Evolutionary conservation across 2,797 vertebrate species (phyloP).

Genomic region (Sorex maritimensis): DNA sequence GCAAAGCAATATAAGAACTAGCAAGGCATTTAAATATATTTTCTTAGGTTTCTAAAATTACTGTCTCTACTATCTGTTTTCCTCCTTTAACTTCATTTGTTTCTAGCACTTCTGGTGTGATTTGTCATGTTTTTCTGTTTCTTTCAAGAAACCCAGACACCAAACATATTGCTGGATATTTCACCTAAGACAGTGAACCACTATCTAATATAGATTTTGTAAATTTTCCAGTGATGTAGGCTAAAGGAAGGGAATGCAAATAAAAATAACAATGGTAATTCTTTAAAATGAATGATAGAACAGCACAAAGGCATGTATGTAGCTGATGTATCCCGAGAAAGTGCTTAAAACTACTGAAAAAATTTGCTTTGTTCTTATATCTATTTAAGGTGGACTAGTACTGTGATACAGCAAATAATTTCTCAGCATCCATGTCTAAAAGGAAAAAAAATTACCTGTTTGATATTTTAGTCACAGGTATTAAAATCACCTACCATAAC

Average conservation of each 20-base stretch:
- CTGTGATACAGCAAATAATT: background rate
- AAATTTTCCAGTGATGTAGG: background rate
- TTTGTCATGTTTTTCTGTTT: conserved; percentile 14
- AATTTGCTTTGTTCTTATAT: conserved; percentile 22
- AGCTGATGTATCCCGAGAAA: conserved; percentile 23
- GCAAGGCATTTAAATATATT: conserved; percentile 12
- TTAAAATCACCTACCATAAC: background rate
- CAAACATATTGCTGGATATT: background rate
- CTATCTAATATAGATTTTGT: background rate
- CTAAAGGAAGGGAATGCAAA: background rate
- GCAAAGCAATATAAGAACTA: background rate
- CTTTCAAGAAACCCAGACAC: conserved; percentile 18
- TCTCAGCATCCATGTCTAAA: background rate
- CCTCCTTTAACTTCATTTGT: background rate
- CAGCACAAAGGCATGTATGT: background rate
- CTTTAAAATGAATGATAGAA: background rate
- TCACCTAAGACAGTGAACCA: background rate
- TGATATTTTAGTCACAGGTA: background rate
- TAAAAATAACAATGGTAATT: background rate
- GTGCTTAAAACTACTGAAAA: background rate
- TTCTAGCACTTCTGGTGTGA: background rate
- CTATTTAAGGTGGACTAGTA: background rate
- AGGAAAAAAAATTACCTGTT: background rate
- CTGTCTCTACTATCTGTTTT: background rate
- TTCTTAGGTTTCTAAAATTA: background rate